Percentiles rank a stretch among this genome's conserved stretches.
Conservation (phyloP, 2,113 vertebrate genomes). For the Austrofundulus limnaeus region DNA sequence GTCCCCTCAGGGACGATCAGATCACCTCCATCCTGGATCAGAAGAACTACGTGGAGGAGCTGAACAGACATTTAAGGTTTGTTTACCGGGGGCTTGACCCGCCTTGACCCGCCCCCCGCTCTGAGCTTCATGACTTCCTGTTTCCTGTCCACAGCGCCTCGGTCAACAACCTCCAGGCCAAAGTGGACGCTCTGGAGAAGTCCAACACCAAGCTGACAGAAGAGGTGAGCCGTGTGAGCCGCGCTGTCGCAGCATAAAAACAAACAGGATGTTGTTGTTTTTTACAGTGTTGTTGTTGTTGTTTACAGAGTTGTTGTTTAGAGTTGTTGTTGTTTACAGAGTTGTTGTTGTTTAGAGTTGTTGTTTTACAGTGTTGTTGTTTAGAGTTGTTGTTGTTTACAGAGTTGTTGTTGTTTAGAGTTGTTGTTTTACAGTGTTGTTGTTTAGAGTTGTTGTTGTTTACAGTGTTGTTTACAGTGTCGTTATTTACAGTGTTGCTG, state of each 20-base stretch:
- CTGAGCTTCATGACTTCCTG: neutral
- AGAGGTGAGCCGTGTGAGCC: constrained; percentile 79
- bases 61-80: constrained; percentile 97
- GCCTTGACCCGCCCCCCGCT: neutral
- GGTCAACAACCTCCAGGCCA: constrained; percentile 97
- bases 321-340: rapidly evolving
- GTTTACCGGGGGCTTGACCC: rapidly evolving
- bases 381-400: too few species aligned
- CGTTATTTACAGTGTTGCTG: too few species aligned
- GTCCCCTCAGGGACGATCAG: constrained; percentile 85
- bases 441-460: too few species aligned
- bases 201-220: constrained; percentile 98
- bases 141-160: constrained; percentile 84
- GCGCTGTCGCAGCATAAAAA: neutral
- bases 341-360: neutral
- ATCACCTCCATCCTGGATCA: constrained; percentile 98
- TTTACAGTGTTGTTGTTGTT: neutral
- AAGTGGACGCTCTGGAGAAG: constrained; percentile 96
- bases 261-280: neutral
- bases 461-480: too few species aligned
- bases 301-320: too few species aligned
- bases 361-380: too few species aligned
- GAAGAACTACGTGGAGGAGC: constrained; percentile 99
- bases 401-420: too few species aligned
- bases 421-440: too few species aligned